Percentiles rank a stretch among this genome's conserved stretches.
These are phyloP conservation scores for Propsilocerus akamusi DNA, from an alignment of 1,140 invertebrate species.

Conservation along the genomic window DNA sequence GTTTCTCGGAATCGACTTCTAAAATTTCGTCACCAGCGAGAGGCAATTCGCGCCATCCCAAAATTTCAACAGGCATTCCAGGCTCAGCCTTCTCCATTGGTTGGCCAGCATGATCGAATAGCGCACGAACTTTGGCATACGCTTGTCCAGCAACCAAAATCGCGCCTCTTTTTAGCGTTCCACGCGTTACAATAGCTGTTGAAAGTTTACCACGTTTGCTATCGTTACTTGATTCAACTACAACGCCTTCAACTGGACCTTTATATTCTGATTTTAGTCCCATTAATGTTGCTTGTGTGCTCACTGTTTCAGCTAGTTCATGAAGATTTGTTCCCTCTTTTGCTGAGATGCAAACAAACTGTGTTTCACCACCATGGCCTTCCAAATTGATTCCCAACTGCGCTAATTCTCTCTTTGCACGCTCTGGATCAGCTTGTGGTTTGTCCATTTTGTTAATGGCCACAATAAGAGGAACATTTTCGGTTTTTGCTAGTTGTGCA, in stretches of 20 bases:
- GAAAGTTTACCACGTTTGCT: slow-evolving; percentile 59
- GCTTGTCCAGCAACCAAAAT: slow-evolving; percentile 66
- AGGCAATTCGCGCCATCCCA: slow-evolving; percentile 79
- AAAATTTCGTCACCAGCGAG: slow-evolving; percentile 70
- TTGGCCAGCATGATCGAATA: slow-evolving; percentile 63
- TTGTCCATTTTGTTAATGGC: slow-evolving; percentile 99
- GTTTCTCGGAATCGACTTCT: slow-evolving; percentile 61
- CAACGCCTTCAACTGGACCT: slow-evolving; percentile 72
- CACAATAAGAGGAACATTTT: slow-evolving; percentile 82
- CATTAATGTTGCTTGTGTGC: slow-evolving; percentile 74
- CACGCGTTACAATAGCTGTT: slow-evolving; percentile 75
- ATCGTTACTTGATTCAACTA: slow-evolving; percentile 74
- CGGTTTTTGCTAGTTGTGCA: slow-evolving; percentile 53
- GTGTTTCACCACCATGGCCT: slow-evolving; percentile 79
- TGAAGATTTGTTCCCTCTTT: slow-evolving; percentile 65
- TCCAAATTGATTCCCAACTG: slow-evolving; percentile 70
- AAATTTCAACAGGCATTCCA: slow-evolving; percentile 64
- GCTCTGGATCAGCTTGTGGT: slow-evolving; percentile 64
- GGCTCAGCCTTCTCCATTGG: slow-evolving; percentile 49
- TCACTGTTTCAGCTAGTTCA: slow-evolving; percentile 65
- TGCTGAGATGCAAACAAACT: slow-evolving; percentile 83
- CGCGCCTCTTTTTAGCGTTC: slow-evolving; percentile 65
- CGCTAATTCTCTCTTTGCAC: slow-evolving; percentile 54
- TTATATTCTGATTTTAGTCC: slow-evolving; percentile 62
- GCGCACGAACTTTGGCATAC: slow-evolving; percentile 69